Base-by-base conservation (phyloP, 1,140 invertebrate genomes). In the Papilio xuthus region DNA sequence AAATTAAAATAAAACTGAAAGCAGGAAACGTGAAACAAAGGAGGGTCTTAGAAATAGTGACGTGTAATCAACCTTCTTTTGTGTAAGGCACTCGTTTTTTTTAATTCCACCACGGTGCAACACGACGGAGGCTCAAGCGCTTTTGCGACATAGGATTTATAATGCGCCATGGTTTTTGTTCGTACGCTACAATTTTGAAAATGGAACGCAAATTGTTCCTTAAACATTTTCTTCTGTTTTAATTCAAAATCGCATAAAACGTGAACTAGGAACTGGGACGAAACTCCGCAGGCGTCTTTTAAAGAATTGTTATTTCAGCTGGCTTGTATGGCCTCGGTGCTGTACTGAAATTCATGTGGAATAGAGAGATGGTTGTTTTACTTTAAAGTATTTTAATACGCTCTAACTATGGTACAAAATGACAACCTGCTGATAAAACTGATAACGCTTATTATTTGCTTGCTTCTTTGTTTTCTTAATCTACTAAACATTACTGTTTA, bases 11-110 rank as follows among this genome's bases (percentile, higher is more conserved):
- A 78, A 81, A 76, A 78, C 78, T 82, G 80, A 83, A 81, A 78
- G 71, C 79, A 77, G 83, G 85, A 82, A 81, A 80, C 80, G 82
- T 84, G 82, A 87, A 85, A 86, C 84, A 87, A 89, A 89, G 82
- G 80, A 26, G 67, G n/a, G 78, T 85, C 84, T 85, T 87, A 82
- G 79, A 83, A 82, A 75, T 84, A 83, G 82, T 89, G 86, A 89
- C 85, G 86, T 85, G 87, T 89, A 89, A 89, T 88, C 88, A 88
- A 83, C 84, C 83, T 80, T 79, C 86, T 86, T 88, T 89, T 88
- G 84, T 87, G 79, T 81, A 78, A 82, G 79, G 82, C 79, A 80
- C 80, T 80, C 75, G 73, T 84, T 74, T 81, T 83, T 86, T 88
- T 89, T 85, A 85, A 86, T 87, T 89, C 84, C 77, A 78, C 80